Conservation (phyloP, 2,888 invertebrate species). For the Agrotis clavis region DNA sequence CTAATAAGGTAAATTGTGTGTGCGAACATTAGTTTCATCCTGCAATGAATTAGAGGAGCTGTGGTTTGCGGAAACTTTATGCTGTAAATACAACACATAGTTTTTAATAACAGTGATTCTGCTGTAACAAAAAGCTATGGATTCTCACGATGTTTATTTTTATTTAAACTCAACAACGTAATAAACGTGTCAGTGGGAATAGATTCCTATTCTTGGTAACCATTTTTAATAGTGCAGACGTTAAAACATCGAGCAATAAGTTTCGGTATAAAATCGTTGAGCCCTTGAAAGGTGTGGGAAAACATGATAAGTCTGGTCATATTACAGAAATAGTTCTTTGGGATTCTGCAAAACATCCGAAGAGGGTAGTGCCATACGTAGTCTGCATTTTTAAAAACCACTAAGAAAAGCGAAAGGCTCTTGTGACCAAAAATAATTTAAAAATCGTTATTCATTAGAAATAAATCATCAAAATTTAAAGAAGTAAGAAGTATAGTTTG, state of each 20-base stretch:
- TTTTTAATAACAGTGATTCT: constrained; percentile 43
- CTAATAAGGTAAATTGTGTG: constrained; percentile 13
- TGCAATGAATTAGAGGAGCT: constrained; percentile 3
- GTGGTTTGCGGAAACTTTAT: constrained; percentile 32
- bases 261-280: constrained; percentile 3
- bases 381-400: too few relatives aligned
- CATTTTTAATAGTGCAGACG: constrained; percentile 6
- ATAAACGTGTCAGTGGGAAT: constrained; percentile 27
- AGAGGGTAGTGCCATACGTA: background rate
- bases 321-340: background rate
- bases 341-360: too few relatives aligned
- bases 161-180: constrained; percentile 40
- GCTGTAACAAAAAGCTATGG: constrained; percentile 28
- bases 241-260: background rate
- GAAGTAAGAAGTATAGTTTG: too few relatives aligned
- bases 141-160: constrained; percentile 46
- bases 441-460: too few relatives aligned
- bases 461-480: too few relatives aligned
- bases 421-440: too few relatives aligned
- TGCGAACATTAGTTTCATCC: constrained; percentile 31
- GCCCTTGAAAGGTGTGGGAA: constrained; percentile 2
- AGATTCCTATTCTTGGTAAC: constrained; percentile 12
- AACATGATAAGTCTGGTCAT: background rate
- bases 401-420: too few relatives aligned
- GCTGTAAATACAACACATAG: constrained; percentile 29